Evolutionary conservation across 37 sponge, comb jelly and placozoan genomes (phyloP), one percentile per base, ranked within the genome.

Genomic region (Petrosia ficiformis): DNA sequence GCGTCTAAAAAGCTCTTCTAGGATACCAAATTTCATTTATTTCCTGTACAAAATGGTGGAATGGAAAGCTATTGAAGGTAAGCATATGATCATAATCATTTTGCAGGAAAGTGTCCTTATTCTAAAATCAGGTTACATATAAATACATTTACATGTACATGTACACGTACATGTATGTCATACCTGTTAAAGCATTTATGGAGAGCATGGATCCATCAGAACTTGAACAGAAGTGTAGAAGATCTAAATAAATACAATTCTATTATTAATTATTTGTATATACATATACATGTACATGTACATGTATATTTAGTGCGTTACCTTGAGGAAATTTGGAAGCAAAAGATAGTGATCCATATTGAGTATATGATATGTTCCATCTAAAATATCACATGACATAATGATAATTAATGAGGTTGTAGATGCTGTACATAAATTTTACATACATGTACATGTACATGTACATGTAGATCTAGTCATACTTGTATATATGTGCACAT

Each of bases 301-400:
- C n/a, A n/a, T n/a, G n/a, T n/a, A n/a, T n/a, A n/a, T n/a, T n/a
- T n/a, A n/a, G n/a, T n/a, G n/a, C n/a, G 21, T 21, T 41, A 87
- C 87, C 87, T 57, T 81, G 77, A 3, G 72, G 32, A 22, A 66
- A 59, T 19, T 67, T 78, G 8, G 76, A 76, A 16, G 60, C 60
- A 52, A 34, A 76, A 2, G 81, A 59, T 52, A 73, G 70, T 0
- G 92, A 60, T 0, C 67, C 24, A 57, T 86, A 86, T 21, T 82
- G 72, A 44, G 74, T 69, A 48, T 84, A 92, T 6, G 93, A 87
- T 57, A 67, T 81, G 67, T 92, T 92, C 89, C 85, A 87, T 64
- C 93, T 92, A 60, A 25, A 82, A 6, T 35, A 24, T 29, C 10
- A 41, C 14, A 35, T 41, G 43, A 25, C 6, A 76, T 24, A 22